Evolutionary conservation across 1,140 invertebrate species (phyloP), one percentile per base, ranked within the genome.

Genomic region (Caenorhabditis briggsae): DNA sequence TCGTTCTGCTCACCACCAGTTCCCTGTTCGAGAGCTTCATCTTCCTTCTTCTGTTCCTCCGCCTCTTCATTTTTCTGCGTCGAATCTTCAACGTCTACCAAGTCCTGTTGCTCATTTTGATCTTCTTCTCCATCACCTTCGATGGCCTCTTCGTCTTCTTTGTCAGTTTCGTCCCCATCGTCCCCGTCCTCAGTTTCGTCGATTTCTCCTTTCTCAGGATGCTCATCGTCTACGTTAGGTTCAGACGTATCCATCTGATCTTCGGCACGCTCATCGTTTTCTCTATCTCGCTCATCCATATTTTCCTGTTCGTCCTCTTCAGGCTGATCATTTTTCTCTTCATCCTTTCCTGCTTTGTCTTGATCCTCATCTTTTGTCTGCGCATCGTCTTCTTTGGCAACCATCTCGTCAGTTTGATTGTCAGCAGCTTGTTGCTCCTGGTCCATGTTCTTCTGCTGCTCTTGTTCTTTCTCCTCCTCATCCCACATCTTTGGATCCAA

Each of bases 391-490:
- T 88, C 88, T 65, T 90, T 89, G 9, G 89, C 90, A 33, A 87
- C 90, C 82, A 90, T 56, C 53, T 92, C 90, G 23, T 88, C 91
- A n/a, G 89, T 91, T 46, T 90, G 64, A 55, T 91, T 89, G 41
- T 91, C 89, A 18, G 90, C 90, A 33, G 90, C 91, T 48, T 85
- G 95, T 65, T 95, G 93, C 91, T 96, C 95, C 7, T 95, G 95
- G 78, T 96, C 96, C 93, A 97, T 97, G 93, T 98, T 95, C 86
- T 97, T 97, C 90, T 97, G 96, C 65, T 97, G 95, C 20, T 96
- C 97, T 86, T 97, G 96, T 83, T 98, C 96, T 93, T 97, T 96
- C 90, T 97, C 96, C 14, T 89, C 82, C 25, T 91, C 86, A 61
- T 91, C 89, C 91, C 92, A 92, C 25, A 92, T 78, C 23, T 92